These are phyloP conservation scores for Sula dactylatra DNA, from an alignment of 2,113 vertebrate species.

Conservation along the genomic window DNA sequence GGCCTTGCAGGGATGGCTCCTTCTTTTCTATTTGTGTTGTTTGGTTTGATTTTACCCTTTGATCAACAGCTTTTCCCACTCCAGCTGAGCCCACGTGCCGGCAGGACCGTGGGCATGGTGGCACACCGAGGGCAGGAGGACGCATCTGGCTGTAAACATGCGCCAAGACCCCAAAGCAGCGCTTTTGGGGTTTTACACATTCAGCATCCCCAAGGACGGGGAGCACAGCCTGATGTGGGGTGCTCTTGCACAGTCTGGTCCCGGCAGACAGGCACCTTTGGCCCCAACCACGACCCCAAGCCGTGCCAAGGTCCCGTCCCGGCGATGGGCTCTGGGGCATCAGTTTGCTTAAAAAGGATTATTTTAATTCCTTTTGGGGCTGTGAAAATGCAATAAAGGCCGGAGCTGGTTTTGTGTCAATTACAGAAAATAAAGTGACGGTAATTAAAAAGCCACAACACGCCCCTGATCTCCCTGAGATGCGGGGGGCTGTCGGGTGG, in stretches of 20 bases:
- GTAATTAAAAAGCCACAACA: accelerated
- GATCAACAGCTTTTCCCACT: not conserved
- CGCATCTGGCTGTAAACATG: not conserved
- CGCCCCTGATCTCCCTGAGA: not conserved
- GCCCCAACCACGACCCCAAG: accelerated
- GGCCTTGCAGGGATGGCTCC: not conserved
- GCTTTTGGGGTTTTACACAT: accelerated
- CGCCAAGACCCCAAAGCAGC: not conserved
- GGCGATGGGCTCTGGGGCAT: not conserved
- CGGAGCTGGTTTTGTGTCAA: not conserved
- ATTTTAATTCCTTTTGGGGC: not conserved
- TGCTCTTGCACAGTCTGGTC: accelerated
- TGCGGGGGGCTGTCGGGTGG: slow-evolving; percentile 14
- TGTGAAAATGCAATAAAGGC: not conserved
- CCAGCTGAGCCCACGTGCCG: accelerated
- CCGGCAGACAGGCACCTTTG: accelerated
- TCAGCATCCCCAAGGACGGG: not conserved
- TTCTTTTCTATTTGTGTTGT: accelerated
- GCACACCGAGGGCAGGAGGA: not conserved
- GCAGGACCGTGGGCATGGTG: not conserved
- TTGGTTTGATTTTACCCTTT: not conserved
- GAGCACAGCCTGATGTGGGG: not conserved
- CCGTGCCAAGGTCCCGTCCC: accelerated
- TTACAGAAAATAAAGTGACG: not conserved
- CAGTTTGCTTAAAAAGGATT: not conserved